Percentiles rank a stretch among this genome's conserved stretches.
Conservation (phyloP, 1,140 invertebrate species). For the Zaprionus ghesquierei region DNA sequence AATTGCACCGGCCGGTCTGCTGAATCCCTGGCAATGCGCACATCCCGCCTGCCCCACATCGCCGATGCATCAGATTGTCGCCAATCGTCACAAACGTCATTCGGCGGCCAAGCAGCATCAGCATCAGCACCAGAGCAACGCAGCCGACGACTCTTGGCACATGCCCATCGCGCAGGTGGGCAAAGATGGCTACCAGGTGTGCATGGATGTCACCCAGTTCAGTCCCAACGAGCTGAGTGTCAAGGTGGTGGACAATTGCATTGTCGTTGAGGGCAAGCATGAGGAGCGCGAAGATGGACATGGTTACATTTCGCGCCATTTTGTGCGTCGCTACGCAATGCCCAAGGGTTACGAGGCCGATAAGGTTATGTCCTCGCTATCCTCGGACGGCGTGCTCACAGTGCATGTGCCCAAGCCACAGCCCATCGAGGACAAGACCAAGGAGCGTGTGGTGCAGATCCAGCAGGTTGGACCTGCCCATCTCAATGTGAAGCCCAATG, state of each 20-base stretch:
- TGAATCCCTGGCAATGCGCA: constrained; percentile 53
- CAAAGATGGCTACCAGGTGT: constrained; percentile 84
- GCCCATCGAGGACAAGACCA: constrained; percentile 68
- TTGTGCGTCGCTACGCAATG: constrained; percentile 87
- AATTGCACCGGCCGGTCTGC: not conserved
- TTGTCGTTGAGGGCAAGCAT: constrained; percentile 88
- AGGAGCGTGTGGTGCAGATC: constrained; percentile 81
- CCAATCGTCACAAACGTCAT: constrained; percentile 33
- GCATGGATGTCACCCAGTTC: constrained; percentile 88
- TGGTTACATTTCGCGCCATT: constrained; percentile 86
- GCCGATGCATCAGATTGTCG: constrained; percentile 48
- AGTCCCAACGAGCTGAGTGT: constrained; percentile 90
- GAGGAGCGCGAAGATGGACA: constrained; percentile 87
- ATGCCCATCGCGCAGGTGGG: constrained; percentile 45
- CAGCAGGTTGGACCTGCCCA: constrained; percentile 82
- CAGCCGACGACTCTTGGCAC: not conserved
- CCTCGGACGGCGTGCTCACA: constrained; percentile 89
- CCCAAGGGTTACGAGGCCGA: constrained; percentile 87
- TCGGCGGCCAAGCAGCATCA: constrained; percentile 4
- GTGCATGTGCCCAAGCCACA: constrained; percentile 85
- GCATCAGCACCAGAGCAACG: not conserved
- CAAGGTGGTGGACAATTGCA: constrained; percentile 87
- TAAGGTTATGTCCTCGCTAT: constrained; percentile 86
- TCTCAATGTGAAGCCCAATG: constrained; percentile 73
- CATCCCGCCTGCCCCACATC: constrained; percentile 53